Percentiles rank a stretch among this genome's conserved stretches.
These are phyloP conservation scores for Eupithecia subumbrata DNA, from an alignment of 2,888 invertebrate genomes.

Conservation along the genomic window DNA sequence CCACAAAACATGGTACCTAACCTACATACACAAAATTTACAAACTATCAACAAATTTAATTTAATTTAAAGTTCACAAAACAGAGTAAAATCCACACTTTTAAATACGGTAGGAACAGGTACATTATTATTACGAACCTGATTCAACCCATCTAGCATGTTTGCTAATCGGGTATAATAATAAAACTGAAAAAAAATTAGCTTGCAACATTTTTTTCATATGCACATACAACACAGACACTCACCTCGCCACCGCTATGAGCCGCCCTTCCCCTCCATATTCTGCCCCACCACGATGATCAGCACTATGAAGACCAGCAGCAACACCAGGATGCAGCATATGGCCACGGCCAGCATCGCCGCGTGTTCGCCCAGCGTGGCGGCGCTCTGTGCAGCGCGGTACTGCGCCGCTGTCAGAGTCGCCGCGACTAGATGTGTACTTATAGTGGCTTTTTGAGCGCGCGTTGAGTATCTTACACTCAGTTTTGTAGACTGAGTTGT, in stretches of 20 bases:
- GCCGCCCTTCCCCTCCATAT: conserved; percentile 86
- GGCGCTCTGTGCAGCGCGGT: conserved; percentile 68
- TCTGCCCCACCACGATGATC: conserved; percentile 92
- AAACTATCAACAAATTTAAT: neutral
- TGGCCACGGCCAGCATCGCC: conserved; percentile 92
- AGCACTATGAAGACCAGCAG: conserved; percentile 92
- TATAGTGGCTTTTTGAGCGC: conserved; percentile 48
- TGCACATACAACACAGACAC: neutral
- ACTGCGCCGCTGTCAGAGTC: conserved; percentile 66
- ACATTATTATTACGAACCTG: neutral
- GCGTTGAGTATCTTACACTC: neutral
- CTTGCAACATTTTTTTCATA: neutral
- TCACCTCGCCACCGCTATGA: conserved; percentile 75
- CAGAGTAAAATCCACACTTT: neutral
- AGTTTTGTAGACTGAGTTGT: neutral
- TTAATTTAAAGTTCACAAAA: neutral
- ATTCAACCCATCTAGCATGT: neutral
- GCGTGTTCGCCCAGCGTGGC: conserved; percentile 83
- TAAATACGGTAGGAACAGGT: neutral
- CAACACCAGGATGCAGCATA: conserved; percentile 92
- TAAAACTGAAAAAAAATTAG: neutral
- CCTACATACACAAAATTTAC: neutral
- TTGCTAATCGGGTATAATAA: too few relatives aligned
- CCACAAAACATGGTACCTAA: too few relatives aligned
- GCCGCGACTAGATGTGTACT: conserved; percentile 66